Percentiles rank a stretch among this genome's conserved stretches.
These are phyloP conservation scores for Pseudococcus viburni DNA, from an alignment of 2,888 invertebrate genomes.

Conservation along the genomic window DNA sequence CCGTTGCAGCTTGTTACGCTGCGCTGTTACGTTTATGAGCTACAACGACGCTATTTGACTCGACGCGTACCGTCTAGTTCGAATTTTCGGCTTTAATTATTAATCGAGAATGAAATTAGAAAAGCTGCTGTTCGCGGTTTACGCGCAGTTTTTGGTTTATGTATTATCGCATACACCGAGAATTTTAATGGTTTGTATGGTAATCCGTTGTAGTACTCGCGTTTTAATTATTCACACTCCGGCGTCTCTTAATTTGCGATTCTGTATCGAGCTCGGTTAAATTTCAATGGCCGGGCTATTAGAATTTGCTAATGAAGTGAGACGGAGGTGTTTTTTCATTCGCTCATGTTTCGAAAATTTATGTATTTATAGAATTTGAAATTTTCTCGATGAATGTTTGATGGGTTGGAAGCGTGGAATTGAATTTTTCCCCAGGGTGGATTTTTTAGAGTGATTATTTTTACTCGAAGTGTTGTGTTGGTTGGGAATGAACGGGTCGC, in stretches of 20 bases:
- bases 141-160: neutral
- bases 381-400: neutral
- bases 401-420: too few relatives aligned
- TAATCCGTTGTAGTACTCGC: slow-evolving; percentile 12
- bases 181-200: neutral
- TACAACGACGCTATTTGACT: neutral
- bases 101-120: slow-evolving; percentile 25
- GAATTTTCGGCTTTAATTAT: slow-evolving; percentile 24
- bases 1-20: neutral
- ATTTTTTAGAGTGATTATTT: too few relatives aligned
- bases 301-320: neutral
- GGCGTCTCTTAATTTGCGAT: neutral
- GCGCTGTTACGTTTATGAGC: neutral
- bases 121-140: slow-evolving; percentile 9
- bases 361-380: neutral
- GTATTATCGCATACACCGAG: neutral
- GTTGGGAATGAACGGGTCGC: too few relatives aligned
- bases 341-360: neutral
- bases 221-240: slow-evolving; percentile 14
- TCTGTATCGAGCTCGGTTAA: slow-evolving; percentile 11
- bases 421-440: too few relatives aligned
- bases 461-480: too few relatives aligned
- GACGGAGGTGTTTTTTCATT: neutral
- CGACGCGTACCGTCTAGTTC: neutral
- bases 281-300: neutral